Conservation (phyloP, 2,888 invertebrate genomes). For the Anthrax anthrax region DNA sequence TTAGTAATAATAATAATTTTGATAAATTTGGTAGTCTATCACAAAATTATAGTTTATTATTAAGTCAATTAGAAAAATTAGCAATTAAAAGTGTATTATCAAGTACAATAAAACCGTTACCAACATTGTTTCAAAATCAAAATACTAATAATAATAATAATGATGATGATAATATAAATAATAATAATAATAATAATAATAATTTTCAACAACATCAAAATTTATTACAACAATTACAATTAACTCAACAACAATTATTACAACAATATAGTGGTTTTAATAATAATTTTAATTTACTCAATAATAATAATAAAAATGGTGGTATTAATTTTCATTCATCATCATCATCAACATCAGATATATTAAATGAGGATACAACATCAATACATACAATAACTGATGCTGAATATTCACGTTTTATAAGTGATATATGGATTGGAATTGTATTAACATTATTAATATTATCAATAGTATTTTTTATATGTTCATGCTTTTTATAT, state of each 20-base stretch:
- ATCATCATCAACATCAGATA: not conserved
- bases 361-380: not conserved
- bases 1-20: not conserved
- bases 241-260: too few species aligned
- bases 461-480: constrained; percentile 45
- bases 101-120: not conserved
- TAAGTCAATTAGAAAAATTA: constrained; percentile 29
- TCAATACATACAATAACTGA: constrained; percentile 19
- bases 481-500: constrained; percentile 47
- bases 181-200: too few species aligned
- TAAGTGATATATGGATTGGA: constrained; percentile 49
- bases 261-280: too few species aligned
- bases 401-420: constrained; percentile 40
- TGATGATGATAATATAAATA: not conserved
- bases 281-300: too few species aligned
- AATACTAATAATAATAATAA: not conserved
- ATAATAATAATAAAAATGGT: too few species aligned
- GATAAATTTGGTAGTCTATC: constrained; percentile 13
- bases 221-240: too few species aligned
- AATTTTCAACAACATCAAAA: not conserved
- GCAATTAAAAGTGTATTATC: constrained; percentile 18
- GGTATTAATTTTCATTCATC: too few species aligned
- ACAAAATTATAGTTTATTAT: constrained; percentile 29
- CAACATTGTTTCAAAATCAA: too few species aligned
- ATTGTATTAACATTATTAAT: constrained; percentile 45